Percentiles rank a stretch among this genome's conserved stretches.
phyloP scores from a whole-genome alignment of 1,140 invertebrate genomes.

The Tetraneura akinire region DNA sequence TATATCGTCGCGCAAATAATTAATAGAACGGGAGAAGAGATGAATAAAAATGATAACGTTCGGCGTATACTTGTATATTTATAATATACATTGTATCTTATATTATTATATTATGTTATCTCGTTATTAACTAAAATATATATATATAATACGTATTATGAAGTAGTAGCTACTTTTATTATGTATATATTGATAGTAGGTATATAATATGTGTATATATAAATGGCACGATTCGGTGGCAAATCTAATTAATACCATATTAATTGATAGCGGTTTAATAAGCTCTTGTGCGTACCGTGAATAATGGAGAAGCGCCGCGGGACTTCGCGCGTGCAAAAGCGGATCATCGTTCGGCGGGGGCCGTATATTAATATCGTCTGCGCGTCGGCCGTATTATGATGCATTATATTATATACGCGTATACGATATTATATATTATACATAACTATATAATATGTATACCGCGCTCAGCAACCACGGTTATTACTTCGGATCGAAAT shows the following conservation, averaged over 20 bases:
- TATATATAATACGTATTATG: too few relatives aligned
- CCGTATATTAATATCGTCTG: neutral
- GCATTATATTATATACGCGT: neutral
- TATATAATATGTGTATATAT: too few relatives aligned
- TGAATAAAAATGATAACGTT: too few relatives aligned
- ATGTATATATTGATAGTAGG: neutral
- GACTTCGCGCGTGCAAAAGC: neutral
- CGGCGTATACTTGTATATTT: too few relatives aligned
- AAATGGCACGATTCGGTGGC: conserved; percentile 12
- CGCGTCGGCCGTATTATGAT: neutral
- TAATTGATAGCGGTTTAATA: conserved; percentile 42
- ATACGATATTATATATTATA: neutral
- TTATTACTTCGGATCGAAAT: conserved; percentile 6
- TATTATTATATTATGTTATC: too few relatives aligned
- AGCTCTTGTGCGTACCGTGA: neutral
- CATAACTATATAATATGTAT: neutral
- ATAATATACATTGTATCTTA: too few relatives aligned
- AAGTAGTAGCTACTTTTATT: too few relatives aligned
- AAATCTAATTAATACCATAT: conserved; percentile 37
- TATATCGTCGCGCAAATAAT: too few relatives aligned
- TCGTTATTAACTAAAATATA: too few relatives aligned
- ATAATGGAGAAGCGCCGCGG: conserved; percentile 17
- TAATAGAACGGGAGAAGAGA: too few relatives aligned
- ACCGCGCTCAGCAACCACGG: too few relatives aligned
- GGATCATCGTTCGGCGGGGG: neutral